Evolutionary conservation across 2,888 invertebrate genomes (phyloP).

Genomic region (Spodoptera exigua): DNA sequence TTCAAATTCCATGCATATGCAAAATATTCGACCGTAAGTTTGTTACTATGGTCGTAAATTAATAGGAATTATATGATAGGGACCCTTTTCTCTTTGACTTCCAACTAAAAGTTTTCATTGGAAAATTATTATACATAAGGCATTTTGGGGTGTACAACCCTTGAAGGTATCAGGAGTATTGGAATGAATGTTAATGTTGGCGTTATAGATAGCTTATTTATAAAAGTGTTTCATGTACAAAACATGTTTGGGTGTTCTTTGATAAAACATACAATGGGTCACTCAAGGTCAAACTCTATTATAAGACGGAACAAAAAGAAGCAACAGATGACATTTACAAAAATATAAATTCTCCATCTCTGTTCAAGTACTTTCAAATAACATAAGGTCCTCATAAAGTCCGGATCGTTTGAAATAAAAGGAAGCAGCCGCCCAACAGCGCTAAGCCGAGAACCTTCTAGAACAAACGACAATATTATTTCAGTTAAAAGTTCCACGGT

Average conservation of each 20-base stretch:
- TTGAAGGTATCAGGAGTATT: constrained; percentile 1
- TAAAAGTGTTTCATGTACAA: no score
- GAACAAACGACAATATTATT: constrained; percentile 80
- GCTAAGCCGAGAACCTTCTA: constrained; percentile 60
- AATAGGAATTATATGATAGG: constrained; percentile 38
- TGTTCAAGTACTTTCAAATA: constrained; percentile 3
- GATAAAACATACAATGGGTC: no score
- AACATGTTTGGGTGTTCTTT: no score
- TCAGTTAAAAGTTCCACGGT: constrained; percentile 81
- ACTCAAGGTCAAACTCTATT: no score
- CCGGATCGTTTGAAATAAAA: constrained; percentile 41
- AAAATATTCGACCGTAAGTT: constrained; percentile 53
- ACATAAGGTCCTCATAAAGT: constrained; percentile 12
- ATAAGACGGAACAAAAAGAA: no score
- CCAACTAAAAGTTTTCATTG: constrained; percentile 40
- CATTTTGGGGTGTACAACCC: constrained; percentile 13
- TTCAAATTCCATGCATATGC: constrained; percentile 55
- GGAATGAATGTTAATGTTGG: constrained; percentile 6
- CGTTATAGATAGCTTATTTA: not conserved
- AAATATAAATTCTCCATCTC: no score
- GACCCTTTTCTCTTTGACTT: constrained; percentile 32
- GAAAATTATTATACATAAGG: constrained; percentile 45
- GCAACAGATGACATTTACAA: no score
- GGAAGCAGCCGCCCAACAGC: constrained; percentile 50
- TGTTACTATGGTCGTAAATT: constrained; percentile 48